Conservation (phyloP, 2,113 vertebrate species). For the Petaurus breviceps region DNA sequence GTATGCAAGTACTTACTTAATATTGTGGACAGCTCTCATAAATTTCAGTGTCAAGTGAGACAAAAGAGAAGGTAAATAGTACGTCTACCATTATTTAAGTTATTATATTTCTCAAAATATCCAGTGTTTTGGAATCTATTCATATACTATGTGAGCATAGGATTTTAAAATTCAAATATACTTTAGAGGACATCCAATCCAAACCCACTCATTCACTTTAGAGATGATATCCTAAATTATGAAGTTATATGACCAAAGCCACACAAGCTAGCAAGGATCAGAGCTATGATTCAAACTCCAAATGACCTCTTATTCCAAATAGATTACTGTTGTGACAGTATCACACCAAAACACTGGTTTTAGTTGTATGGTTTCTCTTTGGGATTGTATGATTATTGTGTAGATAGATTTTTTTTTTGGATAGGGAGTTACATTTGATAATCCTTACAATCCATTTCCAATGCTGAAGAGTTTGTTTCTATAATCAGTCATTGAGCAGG, state of each 20-base stretch:
- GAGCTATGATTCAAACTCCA: background rate
- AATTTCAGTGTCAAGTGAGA: background rate
- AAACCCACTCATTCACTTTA: background rate
- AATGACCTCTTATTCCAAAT: background rate
- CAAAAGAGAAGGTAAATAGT: background rate
- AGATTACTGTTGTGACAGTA: background rate
- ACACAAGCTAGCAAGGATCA: background rate
- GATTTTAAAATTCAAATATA: background rate
- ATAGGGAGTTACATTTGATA: background rate
- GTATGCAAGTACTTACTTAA: background rate
- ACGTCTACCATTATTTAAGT: background rate
- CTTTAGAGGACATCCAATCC: background rate
- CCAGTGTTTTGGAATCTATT: background rate
- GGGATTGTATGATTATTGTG: background rate
- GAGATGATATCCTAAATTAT: background rate
- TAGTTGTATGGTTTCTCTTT: background rate
- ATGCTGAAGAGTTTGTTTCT: background rate
- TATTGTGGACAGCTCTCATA: background rate
- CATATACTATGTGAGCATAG: background rate
- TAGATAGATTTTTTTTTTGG: background rate
- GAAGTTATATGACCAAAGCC: background rate
- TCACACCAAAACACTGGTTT: background rate
- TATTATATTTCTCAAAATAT: background rate
- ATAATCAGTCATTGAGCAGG: background rate
- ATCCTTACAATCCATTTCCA: background rate